Evolutionary conservation across 2,888 invertebrate species (phyloP).

Genomic region (Lasiommata megera): DNA sequence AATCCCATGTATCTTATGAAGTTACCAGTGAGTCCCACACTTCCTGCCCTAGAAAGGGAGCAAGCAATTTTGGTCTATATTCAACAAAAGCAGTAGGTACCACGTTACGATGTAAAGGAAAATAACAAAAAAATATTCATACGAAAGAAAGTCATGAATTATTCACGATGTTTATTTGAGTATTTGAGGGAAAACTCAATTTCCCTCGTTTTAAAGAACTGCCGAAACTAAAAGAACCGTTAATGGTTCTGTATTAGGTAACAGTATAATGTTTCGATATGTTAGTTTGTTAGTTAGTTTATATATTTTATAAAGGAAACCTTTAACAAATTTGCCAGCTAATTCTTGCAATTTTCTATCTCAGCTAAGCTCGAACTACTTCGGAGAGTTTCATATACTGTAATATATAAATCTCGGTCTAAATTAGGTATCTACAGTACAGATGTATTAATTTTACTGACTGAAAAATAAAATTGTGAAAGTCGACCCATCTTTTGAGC

Average conservation of each 20-base stretch:
- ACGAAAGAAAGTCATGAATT: slow-evolving; percentile 50
- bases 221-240: not conserved
- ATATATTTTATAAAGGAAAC: no score
- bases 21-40: slow-evolving; percentile 31
- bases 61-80: slow-evolving; percentile 44
- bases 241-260: not conserved
- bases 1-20: slow-evolving; percentile 37
- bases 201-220: slow-evolving; percentile 25
- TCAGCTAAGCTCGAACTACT: no score
- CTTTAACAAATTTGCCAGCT: no score
- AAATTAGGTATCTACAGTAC: no score
- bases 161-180: slow-evolving; percentile 48
- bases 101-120: slow-evolving; percentile 43
- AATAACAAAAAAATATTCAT: slow-evolving; percentile 51
- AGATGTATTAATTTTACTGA: no score
- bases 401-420: no score
- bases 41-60: slow-evolving; percentile 31
- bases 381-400: no score
- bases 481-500: no score
- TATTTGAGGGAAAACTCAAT: slow-evolving; percentile 45
- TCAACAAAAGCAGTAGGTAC: slow-evolving; percentile 32
- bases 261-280: no score
- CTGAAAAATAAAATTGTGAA: no score
- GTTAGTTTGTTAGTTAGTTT: no score
- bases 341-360: no score